phyloP scores from a whole-genome alignment of 2,113 vertebrate species.

The Meriones unguiculatus region DNA sequence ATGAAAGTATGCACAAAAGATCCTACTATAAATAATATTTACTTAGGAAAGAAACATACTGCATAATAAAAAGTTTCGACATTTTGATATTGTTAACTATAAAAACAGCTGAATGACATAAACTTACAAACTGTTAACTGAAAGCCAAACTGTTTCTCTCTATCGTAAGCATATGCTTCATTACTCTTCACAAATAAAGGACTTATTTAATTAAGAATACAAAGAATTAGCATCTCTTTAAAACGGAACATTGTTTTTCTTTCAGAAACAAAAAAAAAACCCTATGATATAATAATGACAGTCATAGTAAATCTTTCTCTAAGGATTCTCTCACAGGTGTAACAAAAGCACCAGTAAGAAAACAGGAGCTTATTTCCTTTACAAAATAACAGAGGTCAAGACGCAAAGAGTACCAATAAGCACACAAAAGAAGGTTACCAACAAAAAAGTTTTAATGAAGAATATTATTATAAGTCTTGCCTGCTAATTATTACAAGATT shows the following conservation, averaged over 20 bases:
- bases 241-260: conserved; percentile 34
- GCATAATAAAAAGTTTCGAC: not conserved
- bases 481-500: conserved; percentile 83
- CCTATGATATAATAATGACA: conserved; percentile 20
- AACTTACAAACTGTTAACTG: not conserved
- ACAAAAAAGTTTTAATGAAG: conserved; percentile 69
- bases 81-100: conserved; percentile 11
- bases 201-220: conserved; percentile 62
- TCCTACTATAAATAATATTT: not conserved
- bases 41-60: not conserved
- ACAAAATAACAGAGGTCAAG: conserved; percentile 42
- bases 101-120: conserved; percentile 18
- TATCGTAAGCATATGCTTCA: not conserved
- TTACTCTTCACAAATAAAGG: not conserved
- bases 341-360: conserved; percentile 52
- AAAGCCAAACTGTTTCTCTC: conserved; percentile 19
- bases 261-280: conserved; percentile 58
- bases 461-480: conserved; percentile 79
- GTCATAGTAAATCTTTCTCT: conserved; percentile 40
- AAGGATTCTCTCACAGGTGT: not conserved
- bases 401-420: conserved; percentile 56
- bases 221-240: conserved; percentile 57
- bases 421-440: conserved; percentile 11
- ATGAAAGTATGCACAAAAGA: not conserved
- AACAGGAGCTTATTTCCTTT: conserved; percentile 1